Conservation (phyloP, 2,113 vertebrate genomes). For the Carassius gibelio region DNA sequence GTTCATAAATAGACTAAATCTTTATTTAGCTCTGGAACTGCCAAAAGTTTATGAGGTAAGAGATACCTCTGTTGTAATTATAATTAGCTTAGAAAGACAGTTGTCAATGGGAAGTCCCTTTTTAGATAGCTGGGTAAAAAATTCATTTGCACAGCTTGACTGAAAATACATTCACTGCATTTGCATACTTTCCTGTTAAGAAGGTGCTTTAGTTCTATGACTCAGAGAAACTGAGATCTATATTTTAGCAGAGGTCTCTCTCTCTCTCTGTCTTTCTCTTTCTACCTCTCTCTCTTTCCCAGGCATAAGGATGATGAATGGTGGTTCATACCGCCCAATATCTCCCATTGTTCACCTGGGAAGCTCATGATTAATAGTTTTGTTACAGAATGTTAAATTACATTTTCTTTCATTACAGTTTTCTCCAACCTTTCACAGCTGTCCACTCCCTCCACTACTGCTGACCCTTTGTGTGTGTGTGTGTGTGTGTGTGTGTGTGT, state of each 20-base stretch:
- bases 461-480: conserved; percentile 16
- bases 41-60: neutral
- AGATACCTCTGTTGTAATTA: neutral
- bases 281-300: neutral
- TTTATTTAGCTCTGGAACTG: neutral
- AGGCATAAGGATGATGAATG: conserved; percentile 71
- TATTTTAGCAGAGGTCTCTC: conserved; percentile 16
- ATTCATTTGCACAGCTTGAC: neutral
- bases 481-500: neutral
- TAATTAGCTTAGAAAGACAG: neutral
- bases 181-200: neutral
- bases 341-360: conserved; percentile 72
- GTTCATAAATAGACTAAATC: neutral
- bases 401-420: conserved; percentile 73
- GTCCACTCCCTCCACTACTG: conserved; percentile 53
- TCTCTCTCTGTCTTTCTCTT: neutral
- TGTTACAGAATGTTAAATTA: conserved; percentile 77
- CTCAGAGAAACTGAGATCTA: neutral
- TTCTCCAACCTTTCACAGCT: conserved; percentile 66
- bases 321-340: conserved; percentile 67
- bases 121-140: neutral
- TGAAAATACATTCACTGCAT: conserved; percentile 1
- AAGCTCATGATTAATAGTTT: conserved; percentile 79
- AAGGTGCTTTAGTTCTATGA: neutral
- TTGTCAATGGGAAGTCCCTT: neutral